These are phyloP conservation scores for Manis crassicaudata DNA, from an alignment of 2,797 vertebrate genomes.

Conservation along the genomic window DNA sequence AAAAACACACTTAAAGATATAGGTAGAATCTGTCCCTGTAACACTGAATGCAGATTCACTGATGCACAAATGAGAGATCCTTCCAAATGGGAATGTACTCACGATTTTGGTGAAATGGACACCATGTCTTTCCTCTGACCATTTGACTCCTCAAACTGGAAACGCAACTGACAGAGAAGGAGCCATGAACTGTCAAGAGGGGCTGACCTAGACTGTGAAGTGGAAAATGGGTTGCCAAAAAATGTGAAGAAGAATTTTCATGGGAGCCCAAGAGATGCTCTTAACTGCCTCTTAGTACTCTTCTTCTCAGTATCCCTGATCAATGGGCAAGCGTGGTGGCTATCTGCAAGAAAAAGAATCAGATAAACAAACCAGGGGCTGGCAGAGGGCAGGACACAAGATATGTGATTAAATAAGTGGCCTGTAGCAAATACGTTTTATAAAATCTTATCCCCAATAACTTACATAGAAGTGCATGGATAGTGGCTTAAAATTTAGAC, in stretches of 20 bases:
- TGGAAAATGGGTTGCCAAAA: not conserved
- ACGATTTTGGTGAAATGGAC: not conserved
- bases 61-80: not conserved
- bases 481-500: not conserved
- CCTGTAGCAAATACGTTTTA: not conserved
- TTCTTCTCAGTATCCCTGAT: not conserved
- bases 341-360: not conserved
- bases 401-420: not conserved
- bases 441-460: not conserved
- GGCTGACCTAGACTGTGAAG: not conserved
- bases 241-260: not conserved
- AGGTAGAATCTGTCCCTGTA: not conserved
- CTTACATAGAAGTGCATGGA: not conserved
- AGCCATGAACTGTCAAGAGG: not conserved
- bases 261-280: not conserved
- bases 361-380: not conserved
- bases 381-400: not conserved
- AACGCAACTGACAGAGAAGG: rapidly evolving
- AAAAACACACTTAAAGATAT: not conserved
- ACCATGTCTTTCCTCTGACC: no score
- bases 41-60: not conserved
- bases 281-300: not conserved
- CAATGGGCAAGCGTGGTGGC: not conserved
- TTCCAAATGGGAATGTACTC: not conserved
- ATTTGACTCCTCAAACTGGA: not conserved